Evolutionary conservation across 2,113 vertebrate species (phyloP), one percentile per base, ranked within the genome.

Genomic region (Ammodytes dubius): DNA sequence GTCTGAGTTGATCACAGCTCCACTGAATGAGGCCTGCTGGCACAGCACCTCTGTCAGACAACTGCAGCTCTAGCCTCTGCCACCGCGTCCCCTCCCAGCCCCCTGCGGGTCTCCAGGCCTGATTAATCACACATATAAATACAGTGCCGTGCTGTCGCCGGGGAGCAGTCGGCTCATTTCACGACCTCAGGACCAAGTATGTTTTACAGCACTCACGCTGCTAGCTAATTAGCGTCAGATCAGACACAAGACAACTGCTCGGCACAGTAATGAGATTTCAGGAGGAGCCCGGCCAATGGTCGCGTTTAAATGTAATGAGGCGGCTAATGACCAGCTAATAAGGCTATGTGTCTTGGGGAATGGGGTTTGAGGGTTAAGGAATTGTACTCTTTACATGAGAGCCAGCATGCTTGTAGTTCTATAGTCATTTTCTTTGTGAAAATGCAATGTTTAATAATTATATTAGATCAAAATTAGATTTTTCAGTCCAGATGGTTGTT

Each of bases 1-100:
- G 94, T 94, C 94, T 65, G 82, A 90, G 85, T 85, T 81, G 79
- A 95, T 95, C 94, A 94, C 86, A 63, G 87, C 84, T 75, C 71
- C 10, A 60, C 87, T 93, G 91, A 94, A 91, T 88, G 91, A 93
- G 90, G 91, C 94, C 92, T 95, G 94, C 93, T 95, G 94, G 90
- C 94, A 90, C 94, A 93, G 93, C 94, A 93, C 89, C 90, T 94
- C 94, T 94, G 93, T 93, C 94, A 92, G 90, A 90, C 90, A 82
- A 86, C 84, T 88, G 89, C 88, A 85, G 75, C 82, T 85, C 90
- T 88, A 86, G 68, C 78, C 89, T 89, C 81, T 88, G 82, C 86
- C 85, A 87, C 72, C 2, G 9, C 72, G 19, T 58, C 79, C 74
- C 57, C 70, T 17, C 63, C 74, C 69, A 14, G 49, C 47, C 54